Evolutionary conservation across 2,888 invertebrate genomes (phyloP).

Genomic region (Cremastobaeus sp.): DNA sequence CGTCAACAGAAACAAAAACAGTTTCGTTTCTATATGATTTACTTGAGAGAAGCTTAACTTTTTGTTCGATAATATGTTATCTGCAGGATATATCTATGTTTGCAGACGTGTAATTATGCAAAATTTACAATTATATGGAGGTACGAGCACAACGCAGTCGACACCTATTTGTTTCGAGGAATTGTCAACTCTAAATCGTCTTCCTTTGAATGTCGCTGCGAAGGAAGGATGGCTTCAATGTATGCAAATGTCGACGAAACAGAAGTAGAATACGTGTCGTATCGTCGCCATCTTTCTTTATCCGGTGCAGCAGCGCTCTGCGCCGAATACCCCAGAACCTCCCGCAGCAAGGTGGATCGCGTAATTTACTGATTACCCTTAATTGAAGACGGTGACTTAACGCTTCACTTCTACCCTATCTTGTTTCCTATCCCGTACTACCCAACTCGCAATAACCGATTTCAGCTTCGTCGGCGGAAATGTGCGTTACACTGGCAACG

Average conservation of each 20-base stretch:
- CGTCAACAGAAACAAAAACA: too few species aligned
- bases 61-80: too few species aligned
- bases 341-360: slow-evolving; percentile 56
- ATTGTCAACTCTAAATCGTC: slow-evolving; percentile 61
- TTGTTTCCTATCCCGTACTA: slow-evolving; percentile 50
- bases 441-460: slow-evolving; percentile 66
- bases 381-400: slow-evolving; percentile 75
- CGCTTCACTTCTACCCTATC: slow-evolving; percentile 65
- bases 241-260: slow-evolving; percentile 71
- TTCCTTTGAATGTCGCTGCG: slow-evolving; percentile 44
- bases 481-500: slow-evolving; percentile 52
- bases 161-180: slow-evolving; percentile 51
- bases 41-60: too few species aligned
- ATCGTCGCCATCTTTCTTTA: slow-evolving; percentile 66
- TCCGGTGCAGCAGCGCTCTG: slow-evolving; percentile 37
- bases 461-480: slow-evolving; percentile 59
- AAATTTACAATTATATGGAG: slow-evolving; percentile 42
- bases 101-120: slow-evolving; percentile 28
- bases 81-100: too few species aligned
- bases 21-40: too few species aligned
- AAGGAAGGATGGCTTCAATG: slow-evolving; percentile 68
- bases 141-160: slow-evolving; percentile 15
- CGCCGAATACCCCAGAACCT: slow-evolving; percentile 49
- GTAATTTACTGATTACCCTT: slow-evolving; percentile 76
- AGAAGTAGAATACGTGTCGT: slow-evolving; percentile 74